Percentiles rank a stretch among this genome's conserved stretches.
Conservation (phyloP, 1,140 invertebrate species). For the Triops cancriformis region DNA sequence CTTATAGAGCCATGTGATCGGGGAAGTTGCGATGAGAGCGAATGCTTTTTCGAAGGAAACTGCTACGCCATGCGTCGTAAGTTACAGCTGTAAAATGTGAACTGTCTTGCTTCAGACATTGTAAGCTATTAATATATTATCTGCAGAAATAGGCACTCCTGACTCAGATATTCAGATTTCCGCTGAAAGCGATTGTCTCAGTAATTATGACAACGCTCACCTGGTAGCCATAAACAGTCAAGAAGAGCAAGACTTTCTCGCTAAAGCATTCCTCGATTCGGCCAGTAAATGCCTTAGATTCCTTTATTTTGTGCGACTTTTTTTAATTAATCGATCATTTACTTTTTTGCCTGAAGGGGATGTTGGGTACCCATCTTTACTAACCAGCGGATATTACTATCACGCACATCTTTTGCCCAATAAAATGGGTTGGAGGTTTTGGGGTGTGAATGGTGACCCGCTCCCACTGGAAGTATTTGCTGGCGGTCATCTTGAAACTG, state of each 20-base stretch:
- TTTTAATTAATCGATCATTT: no score
- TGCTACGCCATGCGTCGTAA: not conserved
- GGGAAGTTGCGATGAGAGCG: not conserved
- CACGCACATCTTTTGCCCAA: not conserved
- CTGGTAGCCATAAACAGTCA: slow-evolving; percentile 8
- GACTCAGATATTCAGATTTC: not conserved
- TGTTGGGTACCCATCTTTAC: not conserved
- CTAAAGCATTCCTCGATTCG: not conserved
- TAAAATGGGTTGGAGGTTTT: not conserved
- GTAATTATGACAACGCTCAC: not conserved
- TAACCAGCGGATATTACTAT: not conserved
- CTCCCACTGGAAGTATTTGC: not conserved
- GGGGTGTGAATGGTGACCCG: not conserved
- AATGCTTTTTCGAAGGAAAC: not conserved
- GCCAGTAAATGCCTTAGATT: not conserved
- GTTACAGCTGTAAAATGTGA: not conserved
- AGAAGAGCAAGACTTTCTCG: slow-evolving; percentile 8
- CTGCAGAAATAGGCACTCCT: not conserved
- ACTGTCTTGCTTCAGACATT: not conserved
- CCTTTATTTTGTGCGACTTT: no score
- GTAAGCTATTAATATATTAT: not conserved
- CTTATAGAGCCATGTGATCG: not conserved
- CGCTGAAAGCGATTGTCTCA: not conserved
- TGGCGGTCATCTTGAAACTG: not conserved
- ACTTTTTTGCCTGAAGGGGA: not conserved